Base-by-base conservation (phyloP, 2,797 vertebrate species). In the Myotis daubentonii region DNA sequence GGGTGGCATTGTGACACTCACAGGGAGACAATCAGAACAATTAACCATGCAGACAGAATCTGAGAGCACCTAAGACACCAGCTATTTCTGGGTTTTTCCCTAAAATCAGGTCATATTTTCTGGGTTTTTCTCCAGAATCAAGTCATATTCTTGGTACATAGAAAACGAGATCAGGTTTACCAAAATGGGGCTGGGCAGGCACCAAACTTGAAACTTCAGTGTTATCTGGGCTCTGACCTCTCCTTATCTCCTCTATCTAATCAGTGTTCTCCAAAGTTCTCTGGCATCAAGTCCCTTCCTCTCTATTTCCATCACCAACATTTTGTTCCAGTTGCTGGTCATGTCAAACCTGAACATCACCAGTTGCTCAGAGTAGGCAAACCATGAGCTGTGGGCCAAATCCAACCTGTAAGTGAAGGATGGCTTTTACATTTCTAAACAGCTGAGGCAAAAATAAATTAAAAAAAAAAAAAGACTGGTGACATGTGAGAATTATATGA, bases 241-340 rank as follows among this genome's bases (percentile, higher is more conserved):
- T 53, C 23, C 44, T 28, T 28, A n/a, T 38, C 68, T 71, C 79
- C 68, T 83, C 80, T 74, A 47, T 74, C 72, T 94, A 79, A 88
- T 90, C 94, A 83, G 55, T 33, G n/a, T 89, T 75, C 44, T 85
- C 82, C 62, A 84, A 91, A 51, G 28, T 74, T 66, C 60, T 86
- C 86, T 87, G 83, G 80, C 72, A 80, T 41, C 78, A 28, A 22
- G 71, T 33, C 82, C 78, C 44, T 74, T 86, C 87, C 78, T 68
- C 49, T 75, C 89, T 66, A 60, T 10, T 36, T 83, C 80, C 47
- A 83, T 2, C 44, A 19, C 36, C 51, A 91, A 88, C 79, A 51
- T 66, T 57, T 62, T 71, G 55, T 22, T 75, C 70, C 84, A 86
- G 71, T 23, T 66, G 36, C 79, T 23, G n/a, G 20, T 87, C 68